phyloP scores from a whole-genome alignment of 2,113 vertebrate species.

The Hypanus sabinus region DNA sequence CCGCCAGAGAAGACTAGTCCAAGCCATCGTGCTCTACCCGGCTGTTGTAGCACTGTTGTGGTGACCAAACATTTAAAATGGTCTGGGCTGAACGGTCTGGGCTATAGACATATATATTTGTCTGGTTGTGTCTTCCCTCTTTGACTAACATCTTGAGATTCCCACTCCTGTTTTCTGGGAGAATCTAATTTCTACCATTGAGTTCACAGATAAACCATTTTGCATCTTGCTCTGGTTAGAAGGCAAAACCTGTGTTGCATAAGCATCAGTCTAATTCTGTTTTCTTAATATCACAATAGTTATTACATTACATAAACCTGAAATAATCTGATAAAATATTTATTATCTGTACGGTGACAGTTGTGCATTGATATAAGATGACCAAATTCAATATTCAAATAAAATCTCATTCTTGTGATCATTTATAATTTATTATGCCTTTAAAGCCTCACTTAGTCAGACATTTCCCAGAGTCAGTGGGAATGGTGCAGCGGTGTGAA shows the following conservation, averaged over 20 bases:
- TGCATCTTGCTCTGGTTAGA: not conserved
- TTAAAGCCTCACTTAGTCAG: too few species aligned
- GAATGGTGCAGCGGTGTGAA: too few species aligned
- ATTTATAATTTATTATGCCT: not conserved
- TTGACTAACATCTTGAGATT: too few species aligned
- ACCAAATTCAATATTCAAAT: not conserved
- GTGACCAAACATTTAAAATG: too few species aligned
- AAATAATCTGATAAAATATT: not conserved
- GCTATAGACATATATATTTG: too few species aligned
- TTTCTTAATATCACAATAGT: not conserved
- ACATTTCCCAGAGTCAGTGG: too few species aligned
- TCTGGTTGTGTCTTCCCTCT: too few species aligned
- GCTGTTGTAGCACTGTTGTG: too few species aligned
- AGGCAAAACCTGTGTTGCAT: not conserved
- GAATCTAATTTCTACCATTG: not conserved
- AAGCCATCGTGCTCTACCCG: too few species aligned
- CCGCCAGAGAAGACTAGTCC: too few species aligned
- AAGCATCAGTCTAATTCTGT: not conserved
- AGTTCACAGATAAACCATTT: not conserved
- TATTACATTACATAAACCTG: not conserved
- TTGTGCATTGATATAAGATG: not conserved
- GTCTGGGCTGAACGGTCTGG: too few species aligned
- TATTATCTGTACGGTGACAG: not conserved
- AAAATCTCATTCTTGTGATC: not conserved
- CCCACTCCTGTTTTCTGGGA: too few species aligned